Conservation (phyloP, 2,113 vertebrate genomes). For the Fregetta grallaria region DNA sequence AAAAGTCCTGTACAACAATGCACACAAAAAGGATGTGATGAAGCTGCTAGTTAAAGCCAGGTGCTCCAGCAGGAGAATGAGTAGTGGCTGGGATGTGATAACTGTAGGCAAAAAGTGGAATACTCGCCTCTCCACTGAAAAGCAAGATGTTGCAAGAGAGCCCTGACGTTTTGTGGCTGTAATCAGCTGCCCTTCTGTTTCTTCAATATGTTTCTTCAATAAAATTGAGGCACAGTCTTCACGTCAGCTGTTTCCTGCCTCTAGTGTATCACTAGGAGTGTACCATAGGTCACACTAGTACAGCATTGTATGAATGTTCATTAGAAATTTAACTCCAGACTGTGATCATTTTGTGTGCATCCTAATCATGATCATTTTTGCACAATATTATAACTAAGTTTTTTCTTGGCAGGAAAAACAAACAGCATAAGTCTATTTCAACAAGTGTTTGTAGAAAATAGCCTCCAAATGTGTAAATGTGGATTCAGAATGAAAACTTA, state of each 20-base stretch:
- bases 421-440: not conserved
- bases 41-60: not conserved
- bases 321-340: not conserved
- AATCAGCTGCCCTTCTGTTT: not conserved
- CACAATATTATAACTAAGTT: not conserved
- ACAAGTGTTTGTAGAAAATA: not conserved
- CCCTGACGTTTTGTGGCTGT: not conserved
- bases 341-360: not conserved
- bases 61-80: not conserved
- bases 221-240: not conserved
- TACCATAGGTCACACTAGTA: not conserved
- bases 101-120: not conserved
- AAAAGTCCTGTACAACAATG: not conserved
- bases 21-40: not conserved
- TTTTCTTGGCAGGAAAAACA: not conserved
- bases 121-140: not conserved
- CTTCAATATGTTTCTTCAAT: not conserved
- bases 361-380: not conserved
- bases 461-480: not conserved
- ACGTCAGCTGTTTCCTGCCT: not conserved
- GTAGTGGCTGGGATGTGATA: not conserved
- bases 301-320: not conserved
- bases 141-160: not conserved
- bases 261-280: not conserved
- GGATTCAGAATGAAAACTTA: not conserved